Base-by-base conservation (phyloP, 2,888 invertebrate species). In the Ctena decussata region DNA sequence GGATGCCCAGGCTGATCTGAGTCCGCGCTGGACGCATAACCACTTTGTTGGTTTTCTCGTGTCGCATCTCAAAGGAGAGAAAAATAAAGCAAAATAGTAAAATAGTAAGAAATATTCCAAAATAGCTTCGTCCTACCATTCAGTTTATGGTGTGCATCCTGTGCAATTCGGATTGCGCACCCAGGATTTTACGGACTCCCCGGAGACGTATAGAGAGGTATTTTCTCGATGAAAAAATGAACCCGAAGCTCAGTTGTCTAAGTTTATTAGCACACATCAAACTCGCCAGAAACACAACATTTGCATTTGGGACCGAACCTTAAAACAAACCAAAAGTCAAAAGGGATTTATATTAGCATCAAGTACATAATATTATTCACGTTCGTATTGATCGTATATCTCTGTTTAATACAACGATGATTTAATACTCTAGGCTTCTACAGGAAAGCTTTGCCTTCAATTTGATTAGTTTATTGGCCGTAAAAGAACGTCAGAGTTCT, bases 351-450 rank as follows among this genome's bases (percentile, higher is more conserved):
- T 46, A 44, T 74, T 70, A 81, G 83, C 84, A 81, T 87, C 73
- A 49, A 80, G 46, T 88, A 88, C 73, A 82, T 86, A 86, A 85
- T 82, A 84, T 85, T 84, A 88, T 84, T 84, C 86, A 82, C 39
- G 44, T 49, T 46, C 11, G 21, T 75, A 75, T 75, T 75, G 75
- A 75, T 75, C 46, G 46, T 73, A 30, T 73, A 73, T 73, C 73
- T 46, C 73, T 73, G 44, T 73, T 73, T 65, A 35, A 65, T 65
- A 65, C 65, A 65, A 65, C 65, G 15, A 65, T 65, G 65, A 65
- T 65, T 65, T 65, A 65, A 65, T 65, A 35, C 65, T 65, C 35
- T 0, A 21, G 24, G 18, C 35, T 65, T 35, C 65, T 35, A 35
- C 18, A 35, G 49, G 49, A 41, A 53, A 53, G 53, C 18, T n/a